Evolutionary conservation across 2,113 vertebrate species (phyloP), one percentile per base, ranked within the genome.

Genomic region (Siniperca knerii): DNA sequence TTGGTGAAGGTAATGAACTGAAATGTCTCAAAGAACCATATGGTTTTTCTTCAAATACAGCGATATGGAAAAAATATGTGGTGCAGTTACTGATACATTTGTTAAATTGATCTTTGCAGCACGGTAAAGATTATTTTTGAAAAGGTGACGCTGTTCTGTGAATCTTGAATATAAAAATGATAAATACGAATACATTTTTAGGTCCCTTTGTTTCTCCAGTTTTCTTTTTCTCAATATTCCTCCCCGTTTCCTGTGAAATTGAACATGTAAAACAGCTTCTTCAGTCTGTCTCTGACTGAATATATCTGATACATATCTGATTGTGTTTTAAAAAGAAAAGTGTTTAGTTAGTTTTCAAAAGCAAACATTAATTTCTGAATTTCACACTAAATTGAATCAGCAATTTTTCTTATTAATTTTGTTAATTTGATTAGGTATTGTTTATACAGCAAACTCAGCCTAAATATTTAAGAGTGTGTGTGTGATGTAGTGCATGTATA

Each of bases 401-500:
- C 25, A 13, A 1, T 40, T 70, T 44, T 66, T 60, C 29, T 67
- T 0, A 6, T 64, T 48, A 20, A 21, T 70, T 83, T 35, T 11
- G 3, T 16, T 57, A 18, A 52, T 71, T 65, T 23, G 15, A 50
- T 58, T 5, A 57, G 57, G 35, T 62, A 81, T 81, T 66, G 83
- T 88, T 87, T 75, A 37, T 25, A 46, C 58, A 62, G 64, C 60
- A 15, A 67, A 61, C 40, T 70, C 29, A 61, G 44, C 42, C 35
- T 67, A 7, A 20, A 60, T 82, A 74, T 76, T 80, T 40, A 66
- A 75, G 60, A 10, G 69, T 81, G 83, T 40, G 83, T 40, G 86
- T 79, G 74, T 79, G 52, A 50, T 77, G 70, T 87, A 58, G 66
- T 90, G 92, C 92, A 90, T 94, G 92, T 75, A 69, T 44, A 83